Percentiles rank a stretch among this genome's conserved stretches.
Evolutionary conservation across 2,888 invertebrate genomes (phyloP).

Genomic region (Xanthorhoe spadicearia): DNA sequence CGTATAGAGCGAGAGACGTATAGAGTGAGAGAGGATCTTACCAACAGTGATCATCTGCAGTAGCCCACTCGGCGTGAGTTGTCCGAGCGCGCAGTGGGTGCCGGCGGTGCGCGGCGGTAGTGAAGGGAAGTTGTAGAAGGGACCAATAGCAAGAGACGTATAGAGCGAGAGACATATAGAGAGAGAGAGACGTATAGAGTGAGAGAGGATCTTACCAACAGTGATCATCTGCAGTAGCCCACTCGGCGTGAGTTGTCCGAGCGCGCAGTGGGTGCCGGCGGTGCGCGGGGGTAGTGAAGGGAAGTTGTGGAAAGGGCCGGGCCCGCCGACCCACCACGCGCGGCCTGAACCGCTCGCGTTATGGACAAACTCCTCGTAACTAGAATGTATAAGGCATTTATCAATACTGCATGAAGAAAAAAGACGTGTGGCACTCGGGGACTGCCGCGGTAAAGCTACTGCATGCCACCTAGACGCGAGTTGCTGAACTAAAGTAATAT

Average conservation of each 20-base stretch:
- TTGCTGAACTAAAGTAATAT: too few species aligned
- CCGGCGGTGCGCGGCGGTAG: slow-evolving; percentile 83
- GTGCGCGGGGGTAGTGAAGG: slow-evolving; percentile 87
- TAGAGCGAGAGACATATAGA: too few species aligned
- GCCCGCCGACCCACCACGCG: slow-evolving; percentile 89
- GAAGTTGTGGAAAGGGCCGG: slow-evolving; percentile 94
- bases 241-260: slow-evolving; percentile 93
- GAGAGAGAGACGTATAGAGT: not conserved
- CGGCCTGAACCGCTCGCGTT: slow-evolving; percentile 85
- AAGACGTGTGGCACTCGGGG: too few species aligned
- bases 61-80: slow-evolving; percentile 93
- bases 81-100: slow-evolving; percentile 92
- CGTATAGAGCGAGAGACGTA: too few species aligned
- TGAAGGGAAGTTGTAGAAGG: slow-evolving; percentile 93
- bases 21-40: too few species aligned
- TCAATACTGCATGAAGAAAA: too few species aligned
- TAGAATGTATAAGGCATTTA: slow-evolving; percentile 49
- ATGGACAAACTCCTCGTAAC: slow-evolving; percentile 82
- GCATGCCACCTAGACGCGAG: too few species aligned
- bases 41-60: too few species aligned
- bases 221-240: slow-evolving; percentile 93
- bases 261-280: slow-evolving; percentile 87
- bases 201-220: slow-evolving; percentile 46
- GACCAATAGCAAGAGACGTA: slow-evolving; percentile 81
- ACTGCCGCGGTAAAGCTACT: too few species aligned